Evolutionary conservation across 2,113 vertebrate genomes (phyloP).

Genomic region (Aramus guarauna): DNA sequence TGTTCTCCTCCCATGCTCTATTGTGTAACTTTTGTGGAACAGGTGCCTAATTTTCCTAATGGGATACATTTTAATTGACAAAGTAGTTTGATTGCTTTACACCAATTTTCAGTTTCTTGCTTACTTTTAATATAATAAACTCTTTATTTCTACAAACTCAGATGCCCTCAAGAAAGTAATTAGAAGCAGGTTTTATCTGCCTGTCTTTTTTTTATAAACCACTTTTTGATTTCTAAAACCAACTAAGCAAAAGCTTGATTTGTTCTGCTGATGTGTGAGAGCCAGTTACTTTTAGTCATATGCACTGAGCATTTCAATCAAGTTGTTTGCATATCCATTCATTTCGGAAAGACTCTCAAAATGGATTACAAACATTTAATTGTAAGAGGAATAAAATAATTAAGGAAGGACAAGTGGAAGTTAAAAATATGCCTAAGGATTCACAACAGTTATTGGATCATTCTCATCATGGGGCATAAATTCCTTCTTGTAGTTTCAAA

Average conservation of each 20-base stretch:
- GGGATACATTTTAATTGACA: slow-evolving; percentile 67
- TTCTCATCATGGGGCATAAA: slow-evolving; percentile 61
- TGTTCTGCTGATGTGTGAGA: slow-evolving; percentile 59
- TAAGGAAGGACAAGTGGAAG: slow-evolving; percentile 62
- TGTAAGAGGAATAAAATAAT: slow-evolving; percentile 62
- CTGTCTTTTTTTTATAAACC: slow-evolving; percentile 41
- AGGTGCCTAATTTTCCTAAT: slow-evolving; percentile 70
- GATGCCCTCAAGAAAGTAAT: slow-evolving; percentile 47
- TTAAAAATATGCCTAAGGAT: slow-evolving; percentile 65
- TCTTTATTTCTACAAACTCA: slow-evolving; percentile 31
- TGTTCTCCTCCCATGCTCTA: not conserved
- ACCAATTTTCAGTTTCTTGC: slow-evolving; percentile 29
- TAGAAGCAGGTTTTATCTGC: slow-evolving; percentile 58
- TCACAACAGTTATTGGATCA: slow-evolving; percentile 64
- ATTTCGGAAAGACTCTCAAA: slow-evolving; percentile 56
- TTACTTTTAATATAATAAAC: slow-evolving; percentile 38
- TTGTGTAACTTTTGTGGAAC: slow-evolving; percentile 64
- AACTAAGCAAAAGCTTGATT: slow-evolving; percentile 58
- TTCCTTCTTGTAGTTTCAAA: slow-evolving; percentile 68
- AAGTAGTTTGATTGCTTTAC: slow-evolving; percentile 48
- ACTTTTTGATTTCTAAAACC: slow-evolving; percentile 64
- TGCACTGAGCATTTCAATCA: slow-evolving; percentile 62
- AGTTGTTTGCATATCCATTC: slow-evolving; percentile 65
- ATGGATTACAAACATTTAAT: slow-evolving; percentile 67
- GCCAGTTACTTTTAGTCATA: slow-evolving; percentile 63